A percentile compares a stretch with the other conserved stretches of the same genome.
Conservation (phyloP, 37 sponge, comb jelly and placozoan species). For the Eunapius fragilis region DNA sequence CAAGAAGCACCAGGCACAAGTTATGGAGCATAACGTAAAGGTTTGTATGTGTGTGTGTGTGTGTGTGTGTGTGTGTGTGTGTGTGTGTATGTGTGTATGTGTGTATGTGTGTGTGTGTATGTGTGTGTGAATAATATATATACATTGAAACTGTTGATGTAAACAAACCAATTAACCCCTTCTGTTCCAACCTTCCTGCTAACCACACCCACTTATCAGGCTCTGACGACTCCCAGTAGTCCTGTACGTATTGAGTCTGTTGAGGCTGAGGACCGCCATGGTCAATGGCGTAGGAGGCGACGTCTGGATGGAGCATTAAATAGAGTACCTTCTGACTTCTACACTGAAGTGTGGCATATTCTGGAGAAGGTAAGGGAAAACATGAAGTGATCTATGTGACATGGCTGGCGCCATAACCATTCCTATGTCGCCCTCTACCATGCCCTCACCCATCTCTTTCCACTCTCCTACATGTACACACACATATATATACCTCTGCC, state of each 20-base stretch:
- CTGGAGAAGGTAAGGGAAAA: conserved; percentile 55
- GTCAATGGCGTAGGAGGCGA: conserved; percentile 84
- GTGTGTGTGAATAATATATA: no score
- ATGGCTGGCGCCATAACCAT: no score
- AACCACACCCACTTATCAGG: background rate
- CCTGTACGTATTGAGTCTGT: background rate
- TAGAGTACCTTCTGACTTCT: conserved; percentile 87
- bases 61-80: no score
- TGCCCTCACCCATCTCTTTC: no score
- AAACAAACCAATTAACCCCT: background rate
- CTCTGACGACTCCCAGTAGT: background rate
- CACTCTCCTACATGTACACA: no score
- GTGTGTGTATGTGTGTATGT: no score
- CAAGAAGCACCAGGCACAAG: conserved; percentile 45
- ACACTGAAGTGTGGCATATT: conserved; percentile 80
- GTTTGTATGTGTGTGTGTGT: conserved; percentile 4
- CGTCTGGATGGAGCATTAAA: conserved; percentile 93
- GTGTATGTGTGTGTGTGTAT: no score
- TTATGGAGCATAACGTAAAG: conserved; percentile 49
- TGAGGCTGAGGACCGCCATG: conserved; percentile 26
- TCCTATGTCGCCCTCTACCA: no score
- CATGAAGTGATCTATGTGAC: no score
- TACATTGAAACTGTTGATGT: no score
- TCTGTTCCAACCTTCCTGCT: background rate
- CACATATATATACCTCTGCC: no score